Evolutionary conservation across 2,113 vertebrate genomes (phyloP), one percentile per base, ranked within the genome.

Genomic region (Vimba vimba): DNA sequence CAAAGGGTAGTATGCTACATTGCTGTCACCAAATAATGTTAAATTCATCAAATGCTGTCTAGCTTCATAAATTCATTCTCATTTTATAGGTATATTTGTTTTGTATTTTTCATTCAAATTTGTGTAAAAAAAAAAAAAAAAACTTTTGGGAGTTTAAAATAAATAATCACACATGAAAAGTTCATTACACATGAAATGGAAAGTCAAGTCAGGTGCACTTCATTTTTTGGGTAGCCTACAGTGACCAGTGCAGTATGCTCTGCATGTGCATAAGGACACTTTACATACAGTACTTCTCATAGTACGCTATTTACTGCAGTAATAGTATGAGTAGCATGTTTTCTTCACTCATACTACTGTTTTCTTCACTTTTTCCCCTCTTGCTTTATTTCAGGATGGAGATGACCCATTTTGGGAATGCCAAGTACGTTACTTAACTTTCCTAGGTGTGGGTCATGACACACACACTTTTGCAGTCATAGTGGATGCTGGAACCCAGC

Each of bases 401-500:
- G 95, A 95, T 2, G 93, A 96, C 8, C 95, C 96, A 3, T 89
- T 98, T 77, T 99, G 97, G 97, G 96, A 98, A 91, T 97, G 96
- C 79, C 96, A 96, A 89, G 97, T 99, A 64, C 96, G 97, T 6
- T 97, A 96, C 2, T 94, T 99, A 92, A 99, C 97, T 90, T 99
- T 99, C 89, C 97, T 99, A 93, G 98, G 98, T 0, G 96, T 99
- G 0, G 98, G 98, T 71, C 98, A 97, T 45, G 97, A 99, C 52
- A 75, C 95, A 39, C 98, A 96, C 91, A 98, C 97, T 0, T 99
- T 99, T 0, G 98, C 97, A 17, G 97, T 99, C 92, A 99, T 99
- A 64, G 97, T 97, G 86, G 98, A 99, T 4, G 94, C 96, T 0
- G 97, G 97, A 68, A 97, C 95, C 62, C 97, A 98, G 91, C 95